Conservation (phyloP, 2,797 vertebrate species). For the Sebastes iracundus region DNA sequence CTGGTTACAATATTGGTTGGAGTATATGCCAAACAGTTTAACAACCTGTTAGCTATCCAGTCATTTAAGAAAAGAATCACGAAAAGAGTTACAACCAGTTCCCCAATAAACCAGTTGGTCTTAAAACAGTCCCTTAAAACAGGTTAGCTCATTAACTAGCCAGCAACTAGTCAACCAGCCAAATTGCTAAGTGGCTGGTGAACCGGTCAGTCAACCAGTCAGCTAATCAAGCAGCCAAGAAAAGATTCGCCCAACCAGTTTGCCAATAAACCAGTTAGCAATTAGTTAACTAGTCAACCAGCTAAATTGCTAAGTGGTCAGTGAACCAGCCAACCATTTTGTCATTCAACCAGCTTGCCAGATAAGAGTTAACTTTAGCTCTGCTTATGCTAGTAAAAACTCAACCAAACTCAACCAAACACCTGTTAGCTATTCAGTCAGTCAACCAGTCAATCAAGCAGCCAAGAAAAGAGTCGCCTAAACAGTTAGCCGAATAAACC, state of each 20-base stretch:
- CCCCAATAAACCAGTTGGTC: background rate
- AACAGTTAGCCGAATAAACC: background rate
- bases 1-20: slow-evolving; percentile 61
- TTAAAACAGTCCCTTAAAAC: background rate
- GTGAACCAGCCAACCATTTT: background rate
- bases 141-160: background rate
- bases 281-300: background rate
- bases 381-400: too few species aligned
- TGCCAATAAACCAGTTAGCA: background rate
- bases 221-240: background rate
- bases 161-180: background rate
- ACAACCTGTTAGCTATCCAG: slow-evolving; percentile 19
- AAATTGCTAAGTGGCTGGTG: background rate
- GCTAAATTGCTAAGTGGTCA: background rate
- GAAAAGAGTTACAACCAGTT: background rate
- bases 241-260: background rate
- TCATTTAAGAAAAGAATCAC: background rate
- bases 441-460: background rate
- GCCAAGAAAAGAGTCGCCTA: background rate
- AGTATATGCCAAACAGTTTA: slow-evolving; percentile 28
- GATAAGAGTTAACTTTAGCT: too few species aligned
- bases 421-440: background rate
- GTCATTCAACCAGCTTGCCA: background rate
- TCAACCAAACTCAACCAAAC: background rate
- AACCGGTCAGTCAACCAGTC: background rate